A percentile compares a stretch with the other conserved stretches of the same genome.
phyloP scores from a whole-genome alignment of 2,113 vertebrate genomes.

The Tenrec ecaudatus region DNA sequence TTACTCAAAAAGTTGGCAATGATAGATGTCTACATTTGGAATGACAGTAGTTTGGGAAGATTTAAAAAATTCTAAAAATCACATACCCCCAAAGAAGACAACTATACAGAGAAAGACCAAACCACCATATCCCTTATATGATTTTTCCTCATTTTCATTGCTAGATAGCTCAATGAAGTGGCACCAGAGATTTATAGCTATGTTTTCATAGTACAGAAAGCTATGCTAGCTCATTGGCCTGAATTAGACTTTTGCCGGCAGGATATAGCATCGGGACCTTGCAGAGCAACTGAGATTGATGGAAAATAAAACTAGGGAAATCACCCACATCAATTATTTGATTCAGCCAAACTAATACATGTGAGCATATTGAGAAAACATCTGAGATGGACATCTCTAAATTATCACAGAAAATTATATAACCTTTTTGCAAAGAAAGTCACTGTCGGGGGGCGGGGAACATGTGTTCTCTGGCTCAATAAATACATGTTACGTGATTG shows the following conservation, averaged over 20 bases:
- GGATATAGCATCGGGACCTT: neutral
- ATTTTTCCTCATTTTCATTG: neutral
- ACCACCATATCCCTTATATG: neutral
- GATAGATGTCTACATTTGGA: neutral
- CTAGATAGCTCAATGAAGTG: neutral
- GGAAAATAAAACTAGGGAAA: neutral
- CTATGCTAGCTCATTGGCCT: neutral
- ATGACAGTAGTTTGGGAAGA: neutral
- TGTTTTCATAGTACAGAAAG: neutral
- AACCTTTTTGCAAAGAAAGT: neutral
- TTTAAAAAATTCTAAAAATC: neutral
- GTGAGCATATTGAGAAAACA: neutral
- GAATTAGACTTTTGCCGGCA: neutral
- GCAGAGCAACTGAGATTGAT: neutral
- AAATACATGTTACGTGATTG: constrained; percentile 6
- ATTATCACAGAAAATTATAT: neutral
- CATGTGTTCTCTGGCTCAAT: neutral
- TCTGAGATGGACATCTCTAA: neutral
- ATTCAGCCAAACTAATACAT: neutral
- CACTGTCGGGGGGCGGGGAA: neutral
- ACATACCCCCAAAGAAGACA: neutral
- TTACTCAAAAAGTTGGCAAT: neutral
- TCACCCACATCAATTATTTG: neutral
- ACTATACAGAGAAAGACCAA: neutral
- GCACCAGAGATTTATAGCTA: neutral